These are phyloP conservation scores for Pygmarrhopalites habei DNA, from an alignment of 1,140 invertebrate species.

Conservation along the genomic window DNA sequence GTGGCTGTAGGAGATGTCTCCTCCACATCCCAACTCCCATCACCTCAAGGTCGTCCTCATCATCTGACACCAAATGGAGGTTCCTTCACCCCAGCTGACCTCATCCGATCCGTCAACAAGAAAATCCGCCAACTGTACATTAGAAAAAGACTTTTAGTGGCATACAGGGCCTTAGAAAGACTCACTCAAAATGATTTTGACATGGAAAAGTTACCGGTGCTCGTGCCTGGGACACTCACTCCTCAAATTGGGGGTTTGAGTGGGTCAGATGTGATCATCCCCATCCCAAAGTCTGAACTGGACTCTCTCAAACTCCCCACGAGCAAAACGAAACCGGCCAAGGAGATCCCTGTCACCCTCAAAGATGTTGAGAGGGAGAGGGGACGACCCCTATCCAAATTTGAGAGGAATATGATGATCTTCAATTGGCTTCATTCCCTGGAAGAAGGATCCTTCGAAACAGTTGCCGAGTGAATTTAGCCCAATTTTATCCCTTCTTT, in stretches of 20 bases:
- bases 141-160: conserved; percentile 62
- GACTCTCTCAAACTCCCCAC: conserved; percentile 29
- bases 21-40: conserved; percentile 62
- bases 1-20: conserved; percentile 68
- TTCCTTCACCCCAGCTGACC: conserved; percentile 61
- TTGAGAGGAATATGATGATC: conserved; percentile 85
- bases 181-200: conserved; percentile 76
- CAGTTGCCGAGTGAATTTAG: conserved; percentile 17
- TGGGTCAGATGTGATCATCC: conserved; percentile 6
- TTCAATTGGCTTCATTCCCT: conserved; percentile 84
- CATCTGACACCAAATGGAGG: conserved; percentile 31
- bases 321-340: conserved; percentile 36
- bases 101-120: conserved; percentile 71
- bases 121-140: conserved; percentile 71
- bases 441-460: conserved; percentile 57
- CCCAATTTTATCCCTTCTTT: too few species aligned
- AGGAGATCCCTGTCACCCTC: conserved; percentile 58
- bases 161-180: conserved; percentile 70
- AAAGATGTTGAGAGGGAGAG: conserved; percentile 71
- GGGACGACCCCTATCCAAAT: conserved; percentile 73
- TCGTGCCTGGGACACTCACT: conserved; percentile 28
- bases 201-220: conserved; percentile 48
- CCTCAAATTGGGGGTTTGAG: neutral
- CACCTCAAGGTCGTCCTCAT: conserved; percentile 57
- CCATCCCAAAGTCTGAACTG: conserved; percentile 28